A percentile compares a stretch with the other conserved stretches of the same genome.
Evolutionary conservation across 2,797 vertebrate species (phyloP).

Genomic region (Xiphorhynchus erythropygius): DNA sequence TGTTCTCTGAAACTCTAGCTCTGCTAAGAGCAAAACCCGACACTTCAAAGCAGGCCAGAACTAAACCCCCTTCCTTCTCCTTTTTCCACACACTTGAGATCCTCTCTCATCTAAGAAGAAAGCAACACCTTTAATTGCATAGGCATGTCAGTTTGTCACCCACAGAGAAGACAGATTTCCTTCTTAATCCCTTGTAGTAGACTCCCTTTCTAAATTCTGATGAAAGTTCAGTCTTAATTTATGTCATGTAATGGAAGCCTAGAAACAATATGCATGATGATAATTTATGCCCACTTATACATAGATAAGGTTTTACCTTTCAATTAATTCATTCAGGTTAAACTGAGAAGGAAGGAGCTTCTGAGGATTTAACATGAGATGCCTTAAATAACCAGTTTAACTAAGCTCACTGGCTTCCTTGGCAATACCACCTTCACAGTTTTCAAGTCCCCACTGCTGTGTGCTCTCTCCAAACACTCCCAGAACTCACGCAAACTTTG

Average conservation of each 20-base stretch:
- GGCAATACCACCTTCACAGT: neutral
- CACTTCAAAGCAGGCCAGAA: constrained; percentile 7
- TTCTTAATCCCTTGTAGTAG: neutral
- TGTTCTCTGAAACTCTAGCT: constrained; percentile 34
- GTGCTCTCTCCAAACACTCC: neutral
- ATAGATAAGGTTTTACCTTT: constrained; percentile 4
- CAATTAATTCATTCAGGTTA: constrained; percentile 32
- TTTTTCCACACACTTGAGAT: neutral
- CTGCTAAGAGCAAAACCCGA: constrained; percentile 29
- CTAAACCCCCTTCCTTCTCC: neutral
- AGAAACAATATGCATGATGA: neutral
- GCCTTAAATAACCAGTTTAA: neutral
- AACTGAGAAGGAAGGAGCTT: constrained; percentile 14
- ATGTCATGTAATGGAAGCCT: neutral
- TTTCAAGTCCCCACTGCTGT: neutral
- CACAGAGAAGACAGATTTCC: neutral
- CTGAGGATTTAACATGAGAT: constrained; percentile 5
- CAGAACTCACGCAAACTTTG: neutral
- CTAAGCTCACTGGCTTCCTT: neutral
- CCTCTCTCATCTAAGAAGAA: neutral
- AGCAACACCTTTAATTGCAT: neutral
- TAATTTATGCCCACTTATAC: neutral
- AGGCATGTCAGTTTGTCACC: neutral
- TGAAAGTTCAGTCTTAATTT: neutral
- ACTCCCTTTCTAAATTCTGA: neutral